Evolutionary conservation across 2,888 invertebrate species (phyloP).

Genomic region (Aphidius colemani): DNA sequence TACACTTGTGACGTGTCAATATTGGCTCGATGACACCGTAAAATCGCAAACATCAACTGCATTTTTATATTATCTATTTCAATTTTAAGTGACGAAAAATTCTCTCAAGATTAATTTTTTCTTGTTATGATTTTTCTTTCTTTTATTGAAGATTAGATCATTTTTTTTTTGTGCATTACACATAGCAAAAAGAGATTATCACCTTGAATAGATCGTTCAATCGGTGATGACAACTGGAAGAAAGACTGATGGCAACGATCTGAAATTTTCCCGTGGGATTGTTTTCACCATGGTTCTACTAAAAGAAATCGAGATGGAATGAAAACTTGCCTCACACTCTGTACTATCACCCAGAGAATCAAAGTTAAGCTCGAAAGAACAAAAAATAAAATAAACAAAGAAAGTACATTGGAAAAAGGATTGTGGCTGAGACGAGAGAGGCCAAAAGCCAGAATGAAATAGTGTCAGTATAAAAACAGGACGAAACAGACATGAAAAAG

Average conservation of each 20-base stretch:
- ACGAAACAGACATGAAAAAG: slow-evolving; percentile 23
- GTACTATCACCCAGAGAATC: too few relatives aligned
- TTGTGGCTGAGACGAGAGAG: slow-evolving; percentile 12
- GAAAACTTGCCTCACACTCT: slow-evolving; percentile 6
- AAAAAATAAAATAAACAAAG: slow-evolving; percentile 9
- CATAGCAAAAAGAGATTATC: slow-evolving; percentile 32
- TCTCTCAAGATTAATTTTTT: too few relatives aligned
- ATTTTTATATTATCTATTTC: slow-evolving; percentile 3
- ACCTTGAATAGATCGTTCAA: slow-evolving; percentile 36
- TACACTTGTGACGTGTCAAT: slow-evolving; percentile 20
- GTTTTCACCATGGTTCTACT: slow-evolving; percentile 29
- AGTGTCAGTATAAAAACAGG: slow-evolving; percentile 19
- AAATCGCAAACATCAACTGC: slow-evolving; percentile 11
- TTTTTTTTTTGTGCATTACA: slow-evolving; percentile 9
- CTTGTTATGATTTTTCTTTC: too few relatives aligned
- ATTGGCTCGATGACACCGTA: slow-evolving; percentile 18
- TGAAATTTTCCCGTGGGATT: slow-evolving; percentile 36
- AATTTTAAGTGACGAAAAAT: too few relatives aligned
- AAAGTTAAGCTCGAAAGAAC: background rate
- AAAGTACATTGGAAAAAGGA: slow-evolving; percentile 24
- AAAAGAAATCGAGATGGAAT: slow-evolving; percentile 20
- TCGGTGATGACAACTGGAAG: slow-evolving; percentile 26
- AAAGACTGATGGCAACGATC: slow-evolving; percentile 36
- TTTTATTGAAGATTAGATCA: slow-evolving; percentile 30
- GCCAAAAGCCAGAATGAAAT: slow-evolving; percentile 17